Base-by-base conservation (phyloP, 2,888 invertebrate genomes). In the Myopa testacea region DNA sequence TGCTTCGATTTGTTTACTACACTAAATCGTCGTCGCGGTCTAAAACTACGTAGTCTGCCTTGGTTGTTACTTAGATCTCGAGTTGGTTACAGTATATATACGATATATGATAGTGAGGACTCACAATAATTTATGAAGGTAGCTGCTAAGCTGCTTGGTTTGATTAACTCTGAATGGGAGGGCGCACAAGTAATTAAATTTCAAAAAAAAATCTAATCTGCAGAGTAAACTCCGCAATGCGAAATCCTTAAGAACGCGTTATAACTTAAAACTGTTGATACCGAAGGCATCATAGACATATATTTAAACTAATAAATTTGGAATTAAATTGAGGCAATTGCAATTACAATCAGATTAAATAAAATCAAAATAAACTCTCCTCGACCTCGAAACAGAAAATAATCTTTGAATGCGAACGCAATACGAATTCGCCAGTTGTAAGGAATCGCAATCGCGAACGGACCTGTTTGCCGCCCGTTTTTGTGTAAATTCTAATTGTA, bases 41-140 rank as follows among this genome's bases (percentile, higher is more conserved):
- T 77, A 75, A 78, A 75, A 72, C 77, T 80, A 79, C n/a, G 69
- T 76, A 80, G 79, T 80, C 78, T 79, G 79, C 79, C 77, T 79
- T 80, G 80, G 78, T 80, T 80, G 79, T 79, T 79, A 19, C 77
- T 75, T 79, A 77, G 38, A 75, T 65, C 76, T 74, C 72, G 75
- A 40, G 50, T 70, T 62, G 67, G 37, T 55, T 55, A 75, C 58
- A 19, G 3, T 37, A 3, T 60, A 58, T 69, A 60, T 69, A 34
- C 50, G 10, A 55, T 70, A 70, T 55, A 34, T 34, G 50, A 14
- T 40, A 50, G 34, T 74, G 74, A 52, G 74, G 63, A 40, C n/a
- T 63, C 19, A 12, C 37, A 19, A 72, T 72, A 38, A 62, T 72
- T 40, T 60, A 72, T 62, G 40, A 72, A 60, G 60, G 40, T 72